A percentile compares a stretch with the other conserved stretches of the same genome.
These are phyloP conservation scores for Porites divaricata DNA, from an alignment of 92 coral and sea anemone species.

Conservation along the genomic window DNA sequence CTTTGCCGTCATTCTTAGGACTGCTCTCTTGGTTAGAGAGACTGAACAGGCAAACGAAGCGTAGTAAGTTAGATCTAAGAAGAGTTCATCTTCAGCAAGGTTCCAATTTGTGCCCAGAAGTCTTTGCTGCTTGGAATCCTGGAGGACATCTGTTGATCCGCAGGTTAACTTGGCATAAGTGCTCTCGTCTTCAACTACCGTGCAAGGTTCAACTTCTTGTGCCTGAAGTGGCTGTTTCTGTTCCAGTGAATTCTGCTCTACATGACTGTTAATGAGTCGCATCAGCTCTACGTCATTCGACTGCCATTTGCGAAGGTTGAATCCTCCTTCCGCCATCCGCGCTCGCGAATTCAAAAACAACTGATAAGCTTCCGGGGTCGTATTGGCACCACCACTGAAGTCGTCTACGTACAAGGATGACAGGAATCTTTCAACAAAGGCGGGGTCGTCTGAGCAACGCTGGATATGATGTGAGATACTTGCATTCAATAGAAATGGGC, in stretches of 20 bases:
- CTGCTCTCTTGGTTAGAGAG: slow-evolving; percentile 45
- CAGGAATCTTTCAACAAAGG: slow-evolving; percentile 43
- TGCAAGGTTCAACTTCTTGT: slow-evolving; percentile 4
- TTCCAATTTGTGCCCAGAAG: slow-evolving; percentile 64
- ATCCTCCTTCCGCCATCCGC: slow-evolving; percentile 60
- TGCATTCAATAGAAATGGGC: slow-evolving; percentile 52
- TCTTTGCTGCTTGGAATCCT: slow-evolving; percentile 42
- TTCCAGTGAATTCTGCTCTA: slow-evolving; percentile 2
- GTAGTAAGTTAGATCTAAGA: slow-evolving; percentile 23
- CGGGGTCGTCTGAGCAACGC: slow-evolving; percentile 30
- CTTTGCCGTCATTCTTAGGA: slow-evolving; percentile 51
- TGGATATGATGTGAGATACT: slow-evolving; percentile 40
- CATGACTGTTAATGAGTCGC: neutral
- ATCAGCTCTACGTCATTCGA: slow-evolving; percentile 33
- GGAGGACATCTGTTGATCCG: slow-evolving; percentile 21
- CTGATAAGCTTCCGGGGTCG: slow-evolving; percentile 28
- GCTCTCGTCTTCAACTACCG: slow-evolving; percentile 26
- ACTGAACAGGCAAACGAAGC: slow-evolving; percentile 25
- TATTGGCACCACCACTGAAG: slow-evolving; percentile 40
- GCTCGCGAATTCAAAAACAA: slow-evolving; percentile 50
- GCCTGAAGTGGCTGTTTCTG: neutral
- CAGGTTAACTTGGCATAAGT: slow-evolving; percentile 44
- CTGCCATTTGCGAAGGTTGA: slow-evolving; percentile 62
- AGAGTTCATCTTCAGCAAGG: slow-evolving; percentile 40
- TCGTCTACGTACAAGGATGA: slow-evolving; percentile 56